Evolutionary conservation across 2,113 vertebrate genomes (phyloP).

Genomic region (Rafetus swinhoei): DNA sequence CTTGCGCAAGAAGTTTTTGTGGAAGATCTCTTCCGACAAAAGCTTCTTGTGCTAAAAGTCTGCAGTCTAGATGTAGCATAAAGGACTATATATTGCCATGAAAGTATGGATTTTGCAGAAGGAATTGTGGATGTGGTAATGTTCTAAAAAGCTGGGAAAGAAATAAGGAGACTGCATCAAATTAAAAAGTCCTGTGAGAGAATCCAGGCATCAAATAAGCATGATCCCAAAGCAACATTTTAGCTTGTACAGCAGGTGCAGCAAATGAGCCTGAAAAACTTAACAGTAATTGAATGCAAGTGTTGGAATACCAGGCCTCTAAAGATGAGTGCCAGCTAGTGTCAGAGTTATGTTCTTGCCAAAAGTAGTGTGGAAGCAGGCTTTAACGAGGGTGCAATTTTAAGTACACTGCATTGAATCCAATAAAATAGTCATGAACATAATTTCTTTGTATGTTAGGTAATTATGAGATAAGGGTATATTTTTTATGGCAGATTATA

Average conservation of each 20-base stretch:
- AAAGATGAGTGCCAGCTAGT: neutral
- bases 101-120: constrained; percentile 1
- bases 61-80: too few species aligned
- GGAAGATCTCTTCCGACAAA: too few species aligned
- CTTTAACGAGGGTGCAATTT: constrained; percentile 12
- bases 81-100: neutral
- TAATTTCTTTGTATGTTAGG: constrained; percentile 7
- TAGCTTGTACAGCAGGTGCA: constrained; percentile 33
- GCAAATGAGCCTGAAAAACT: constrained; percentile 38
- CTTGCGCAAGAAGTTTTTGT: too few species aligned
- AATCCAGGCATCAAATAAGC: constrained; percentile 15
- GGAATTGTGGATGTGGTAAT: neutral
- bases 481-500: neutral
- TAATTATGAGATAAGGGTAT: neutral
- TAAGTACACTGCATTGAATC: constrained; percentile 5
- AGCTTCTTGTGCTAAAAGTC: too few species aligned
- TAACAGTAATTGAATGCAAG: constrained; percentile 39
- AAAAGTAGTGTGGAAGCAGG: constrained; percentile 19
- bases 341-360: neutral
- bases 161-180: neutral
- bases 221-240: constrained; percentile 20
- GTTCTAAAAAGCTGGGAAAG: neutral
- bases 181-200: constrained; percentile 20
- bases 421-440: neutral
- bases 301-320: constrained; percentile 41